A percentile compares a stretch with the other conserved stretches of the same genome.
phyloP scores from a whole-genome alignment of 2,113 vertebrate genomes.

The Calidris pygmaea region DNA sequence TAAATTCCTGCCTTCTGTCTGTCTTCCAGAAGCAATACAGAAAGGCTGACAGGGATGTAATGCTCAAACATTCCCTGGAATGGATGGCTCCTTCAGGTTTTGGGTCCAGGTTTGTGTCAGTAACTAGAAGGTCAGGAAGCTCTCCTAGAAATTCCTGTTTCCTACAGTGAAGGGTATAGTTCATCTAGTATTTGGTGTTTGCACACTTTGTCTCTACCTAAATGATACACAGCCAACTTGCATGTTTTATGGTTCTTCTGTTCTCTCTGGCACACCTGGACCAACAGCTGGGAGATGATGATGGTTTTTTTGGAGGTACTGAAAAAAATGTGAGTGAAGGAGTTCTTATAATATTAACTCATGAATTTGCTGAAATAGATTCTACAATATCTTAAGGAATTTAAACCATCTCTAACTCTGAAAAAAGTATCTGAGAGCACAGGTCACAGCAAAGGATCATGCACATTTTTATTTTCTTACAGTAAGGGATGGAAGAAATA shows the following conservation, averaged over 20 bases:
- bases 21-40: neutral
- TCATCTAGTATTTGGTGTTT: neutral
- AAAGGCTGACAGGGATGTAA: neutral
- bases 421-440: neutral
- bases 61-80: neutral
- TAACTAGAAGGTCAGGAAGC: neutral
- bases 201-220: neutral
- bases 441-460: neutral
- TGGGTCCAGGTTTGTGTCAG: neutral
- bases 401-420: neutral
- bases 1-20: neutral
- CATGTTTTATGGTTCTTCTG: neutral
- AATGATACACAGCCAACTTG: neutral
- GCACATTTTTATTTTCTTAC: neutral
- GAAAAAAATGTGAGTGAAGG: neutral
- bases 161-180: neutral
- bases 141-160: neutral
- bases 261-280: neutral
- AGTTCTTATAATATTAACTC: neutral
- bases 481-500: neutral
- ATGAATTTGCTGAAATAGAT: neutral
- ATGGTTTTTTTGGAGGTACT: neutral
- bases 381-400: neutral
- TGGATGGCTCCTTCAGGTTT: neutral
- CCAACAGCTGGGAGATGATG: neutral